phyloP scores from a whole-genome alignment of 1,140 invertebrate species.

The Drosophila setifemur region DNA sequence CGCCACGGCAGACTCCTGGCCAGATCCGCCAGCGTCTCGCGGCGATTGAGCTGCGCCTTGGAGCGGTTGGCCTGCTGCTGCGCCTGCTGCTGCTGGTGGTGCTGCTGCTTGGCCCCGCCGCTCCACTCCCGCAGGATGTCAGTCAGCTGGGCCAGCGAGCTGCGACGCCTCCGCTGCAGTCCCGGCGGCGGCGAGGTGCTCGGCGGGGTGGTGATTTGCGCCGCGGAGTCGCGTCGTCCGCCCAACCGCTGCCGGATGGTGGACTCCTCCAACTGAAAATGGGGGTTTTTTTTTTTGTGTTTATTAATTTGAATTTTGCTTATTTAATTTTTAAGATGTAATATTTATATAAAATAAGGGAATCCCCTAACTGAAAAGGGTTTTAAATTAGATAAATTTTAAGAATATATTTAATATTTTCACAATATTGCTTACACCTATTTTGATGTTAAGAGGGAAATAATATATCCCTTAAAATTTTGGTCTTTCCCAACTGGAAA shows the following conservation, averaged over 20 bases:
- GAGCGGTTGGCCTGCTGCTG: slow-evolving; percentile 79
- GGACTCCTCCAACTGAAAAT: slow-evolving; percentile 88
- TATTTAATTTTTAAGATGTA: too few relatives aligned
- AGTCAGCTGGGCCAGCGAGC: slow-evolving; percentile 92
- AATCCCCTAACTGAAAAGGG: too few relatives aligned
- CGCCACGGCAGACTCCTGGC: slow-evolving; percentile 90
- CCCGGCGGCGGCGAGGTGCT: slow-evolving; percentile 83
- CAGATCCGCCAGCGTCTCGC: slow-evolving; percentile 93
- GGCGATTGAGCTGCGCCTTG: slow-evolving; percentile 88
- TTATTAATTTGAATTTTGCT: too few relatives aligned
- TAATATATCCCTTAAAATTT: too few relatives aligned
- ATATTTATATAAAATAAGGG: too few relatives aligned
- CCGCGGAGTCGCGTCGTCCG: slow-evolving; percentile 92
- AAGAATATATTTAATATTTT: too few relatives aligned
- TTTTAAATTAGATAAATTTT: too few relatives aligned
- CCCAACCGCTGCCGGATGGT: slow-evolving; percentile 91
- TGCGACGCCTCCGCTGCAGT: slow-evolving; percentile 88
- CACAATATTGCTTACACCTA: too few relatives aligned
- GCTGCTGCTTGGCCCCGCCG: slow-evolving; percentile 84
- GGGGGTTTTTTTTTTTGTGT: too few relatives aligned
- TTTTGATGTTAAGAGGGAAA: too few relatives aligned
- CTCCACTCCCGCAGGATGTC: slow-evolving; percentile 94
- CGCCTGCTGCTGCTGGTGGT: slow-evolving; percentile 45
- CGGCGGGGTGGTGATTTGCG: slow-evolving; percentile 93
- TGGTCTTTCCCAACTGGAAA: too few relatives aligned